Evolutionary conservation across 2,797 vertebrate genomes (phyloP).

Genomic region (Acipenser oxyrinchus): DNA sequence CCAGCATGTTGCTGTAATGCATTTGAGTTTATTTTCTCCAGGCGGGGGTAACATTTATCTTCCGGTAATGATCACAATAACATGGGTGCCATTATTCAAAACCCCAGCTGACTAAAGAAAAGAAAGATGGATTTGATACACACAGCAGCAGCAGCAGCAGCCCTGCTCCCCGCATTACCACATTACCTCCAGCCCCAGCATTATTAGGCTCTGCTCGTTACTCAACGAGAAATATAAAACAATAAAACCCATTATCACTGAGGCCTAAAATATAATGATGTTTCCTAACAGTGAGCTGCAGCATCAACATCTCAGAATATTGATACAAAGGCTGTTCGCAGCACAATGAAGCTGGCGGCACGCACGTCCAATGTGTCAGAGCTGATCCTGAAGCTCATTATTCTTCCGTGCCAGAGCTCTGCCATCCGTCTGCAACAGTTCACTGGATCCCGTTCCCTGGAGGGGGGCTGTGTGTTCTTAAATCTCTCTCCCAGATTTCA

Average conservation of each 20-base stretch:
- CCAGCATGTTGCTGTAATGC: neutral
- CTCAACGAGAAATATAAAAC: neutral
- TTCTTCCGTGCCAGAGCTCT: neutral
- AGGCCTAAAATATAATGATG: neutral
- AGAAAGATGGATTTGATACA: neutral
- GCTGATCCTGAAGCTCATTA: conserved; percentile 2
- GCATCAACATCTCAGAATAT: neutral
- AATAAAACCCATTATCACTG: neutral
- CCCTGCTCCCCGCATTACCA: neutral
- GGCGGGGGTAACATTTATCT: neutral
- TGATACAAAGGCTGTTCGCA: neutral
- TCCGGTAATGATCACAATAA: neutral
- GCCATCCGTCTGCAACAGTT: neutral
- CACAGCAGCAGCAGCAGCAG: neutral
- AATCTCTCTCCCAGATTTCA: neutral
- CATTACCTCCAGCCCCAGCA: too few species aligned
- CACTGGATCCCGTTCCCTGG: neutral
- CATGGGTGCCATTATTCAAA: neutral
- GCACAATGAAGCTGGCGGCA: neutral
- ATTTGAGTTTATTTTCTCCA: neutral
- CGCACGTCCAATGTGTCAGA: conserved; percentile 10
- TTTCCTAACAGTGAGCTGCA: neutral
- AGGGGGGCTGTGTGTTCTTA: neutral
- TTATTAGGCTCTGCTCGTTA: neutral
- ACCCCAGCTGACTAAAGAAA: neutral